Base-by-base conservation (phyloP, 2,113 vertebrate genomes). In the Athene noctua region DNA sequence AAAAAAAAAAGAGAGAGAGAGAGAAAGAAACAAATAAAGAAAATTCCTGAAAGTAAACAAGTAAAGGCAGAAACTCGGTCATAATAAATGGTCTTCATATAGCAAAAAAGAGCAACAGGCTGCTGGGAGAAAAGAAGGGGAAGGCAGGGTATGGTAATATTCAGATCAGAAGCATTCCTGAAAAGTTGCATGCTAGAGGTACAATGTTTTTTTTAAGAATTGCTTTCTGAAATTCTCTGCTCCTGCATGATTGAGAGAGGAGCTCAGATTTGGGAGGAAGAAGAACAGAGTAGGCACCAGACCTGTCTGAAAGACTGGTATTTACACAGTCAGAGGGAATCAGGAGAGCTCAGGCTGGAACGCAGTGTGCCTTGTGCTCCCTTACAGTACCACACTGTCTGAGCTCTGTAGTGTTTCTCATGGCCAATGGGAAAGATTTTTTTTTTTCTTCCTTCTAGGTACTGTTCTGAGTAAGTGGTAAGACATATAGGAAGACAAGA, bases 331-430 rank as follows among this genome's bases (percentile, higher is more conserved):
- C 75, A 62, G 85, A 73, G 42, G 88, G 66, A 95, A 95, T 86
- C 75, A 59, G 85, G 93, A 95, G 75, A 92, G 66, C 79, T 93
- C 67, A 83, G 70, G n/a, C 71, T 88, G 66, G 71, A 96, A 95
- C 8, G 88, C 62, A 85, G 74, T 44, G 32, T 92, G 70, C 87
- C 90, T 94, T 82, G 74, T 91, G 66, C 90, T 88, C 54, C 62
- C 46, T 42, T 83, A 94, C 93, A 96, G 87, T 96, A 87, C 80
- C 38, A 94, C 81, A 90, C 90, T 96, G 95, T 95, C 66, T 96
- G 65, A 95, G 73, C 27, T 87, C 68, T 61, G 46, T 55, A 74
- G 36, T 95, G 89, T 92, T 95, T 87, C 89, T 81, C 65, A 75
- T 0, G 5, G 80, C 86, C 80, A 92, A 72, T 95, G n/a, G 75